Conservation (phyloP, 2,797 vertebrate genomes). For the Eidolon dupreanum region DNA sequence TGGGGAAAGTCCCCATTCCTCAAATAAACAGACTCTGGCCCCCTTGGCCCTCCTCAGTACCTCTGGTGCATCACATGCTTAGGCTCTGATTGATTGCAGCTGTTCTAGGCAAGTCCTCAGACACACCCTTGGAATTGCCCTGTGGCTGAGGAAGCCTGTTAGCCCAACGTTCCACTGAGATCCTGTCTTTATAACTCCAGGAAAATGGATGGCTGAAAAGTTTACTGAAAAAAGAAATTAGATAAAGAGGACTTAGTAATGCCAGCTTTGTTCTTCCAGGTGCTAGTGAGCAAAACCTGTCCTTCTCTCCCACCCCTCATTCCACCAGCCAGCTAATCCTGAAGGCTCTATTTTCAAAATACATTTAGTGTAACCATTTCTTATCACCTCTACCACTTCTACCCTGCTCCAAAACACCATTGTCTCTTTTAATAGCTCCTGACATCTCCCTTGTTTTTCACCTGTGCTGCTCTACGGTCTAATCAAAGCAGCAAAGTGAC, state of each 20-base stretch:
- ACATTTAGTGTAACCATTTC: not conserved
- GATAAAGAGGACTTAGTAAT: not conserved
- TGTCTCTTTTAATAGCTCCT: not conserved
- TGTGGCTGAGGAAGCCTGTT: not conserved
- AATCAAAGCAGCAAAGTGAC: not conserved
- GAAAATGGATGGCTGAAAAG: not conserved
- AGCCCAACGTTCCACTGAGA: not conserved
- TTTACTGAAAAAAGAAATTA: not conserved
- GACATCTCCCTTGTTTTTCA: not conserved
- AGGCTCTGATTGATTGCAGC: not conserved
- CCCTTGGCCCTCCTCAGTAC: accelerated
- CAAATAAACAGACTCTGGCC: not conserved
- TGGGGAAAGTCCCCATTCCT: not conserved
- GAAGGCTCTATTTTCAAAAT: not conserved
- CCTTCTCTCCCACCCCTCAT: not conserved
- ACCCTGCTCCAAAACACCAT: not conserved
- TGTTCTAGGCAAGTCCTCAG: not conserved
- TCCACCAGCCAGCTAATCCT: not conserved
- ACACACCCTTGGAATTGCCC: not conserved
- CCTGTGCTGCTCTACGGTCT: not conserved
- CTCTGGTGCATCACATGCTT: not conserved
- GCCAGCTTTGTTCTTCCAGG: not conserved
- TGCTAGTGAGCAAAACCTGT: not conserved
- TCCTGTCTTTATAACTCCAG: not conserved
- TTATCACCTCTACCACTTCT: not conserved